Evolutionary conservation across 1,140 invertebrate species (phyloP).

Genomic region (Lysiphlebus fabarum): DNA sequence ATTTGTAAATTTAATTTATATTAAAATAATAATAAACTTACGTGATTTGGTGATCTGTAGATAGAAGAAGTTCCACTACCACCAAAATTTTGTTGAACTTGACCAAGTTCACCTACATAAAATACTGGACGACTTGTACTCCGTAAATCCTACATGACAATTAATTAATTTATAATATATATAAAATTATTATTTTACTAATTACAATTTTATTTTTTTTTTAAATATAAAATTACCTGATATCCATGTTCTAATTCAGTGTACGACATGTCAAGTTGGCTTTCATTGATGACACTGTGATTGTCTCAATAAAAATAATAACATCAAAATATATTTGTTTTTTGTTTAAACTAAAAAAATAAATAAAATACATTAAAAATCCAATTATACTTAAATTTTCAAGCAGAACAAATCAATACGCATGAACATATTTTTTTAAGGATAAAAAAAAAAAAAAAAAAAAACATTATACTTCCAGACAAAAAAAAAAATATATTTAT

Average conservation of each 20-base stretch:
- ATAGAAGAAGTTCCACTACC: constrained; percentile 42
- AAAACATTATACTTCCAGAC: no score
- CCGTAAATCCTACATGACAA: constrained; percentile 43
- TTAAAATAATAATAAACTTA: constrained; percentile 31
- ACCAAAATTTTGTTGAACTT: constrained; percentile 40
- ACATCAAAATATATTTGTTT: no score
- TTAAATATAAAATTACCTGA: constrained; percentile 57
- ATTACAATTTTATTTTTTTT: constrained; percentile 3
- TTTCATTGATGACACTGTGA: constrained; percentile 47
- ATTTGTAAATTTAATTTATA: not conserved
- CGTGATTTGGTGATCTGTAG: constrained; percentile 47
- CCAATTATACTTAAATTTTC: no score
- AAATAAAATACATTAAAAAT: no score
- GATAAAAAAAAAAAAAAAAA: no score
- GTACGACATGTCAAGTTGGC: constrained; percentile 72
- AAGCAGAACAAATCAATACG: no score
- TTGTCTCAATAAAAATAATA: not conserved
- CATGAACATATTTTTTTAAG: no score
- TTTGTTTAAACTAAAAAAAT: no score
- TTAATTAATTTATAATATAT: constrained; percentile 1
- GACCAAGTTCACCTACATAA: constrained; percentile 50
- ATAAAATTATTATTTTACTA: constrained; percentile 1
- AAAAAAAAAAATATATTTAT: no score
- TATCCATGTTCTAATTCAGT: constrained; percentile 86
- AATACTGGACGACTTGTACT: constrained; percentile 49